Evolutionary conservation across 1,140 invertebrate genomes (phyloP), one percentile per base, ranked within the genome.

Genomic region (Drosophila malerkotliana): DNA sequence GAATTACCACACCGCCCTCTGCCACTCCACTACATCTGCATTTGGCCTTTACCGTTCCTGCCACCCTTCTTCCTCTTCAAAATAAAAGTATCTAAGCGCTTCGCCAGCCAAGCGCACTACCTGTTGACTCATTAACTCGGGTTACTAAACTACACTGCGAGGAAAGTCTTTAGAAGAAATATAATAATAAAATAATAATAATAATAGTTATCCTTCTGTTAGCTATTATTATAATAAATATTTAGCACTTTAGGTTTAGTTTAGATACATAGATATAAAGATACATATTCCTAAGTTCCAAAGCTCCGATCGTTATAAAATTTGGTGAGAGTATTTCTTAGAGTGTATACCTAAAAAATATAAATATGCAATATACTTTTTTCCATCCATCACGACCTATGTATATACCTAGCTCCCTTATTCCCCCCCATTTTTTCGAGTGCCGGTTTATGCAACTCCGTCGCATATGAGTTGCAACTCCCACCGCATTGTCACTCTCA

Each of bases 101-200:
- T 75, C 55, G 72, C 41, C 78, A 88, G 75, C 64, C 78, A 88
- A 82, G 74, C 83, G 82, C 58, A 72, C 56, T 75, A 88, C 82
- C 82, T 87, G 82, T 78, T 82, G 75, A 84, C 76, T 83, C 75
- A 79, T 83, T 83, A 83, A 68, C 66, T 57, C 21, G 45, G 47
- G 54, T 67, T 67, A 45, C 32, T 32, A 21, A 14, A 10, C 0
- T 21, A 21, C 68, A 72, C 64, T 39, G 34, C 6, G 15, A 9
- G 0, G 14, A 60, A 48, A 66, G 9, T 24, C n/a, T 3, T 12
- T 1, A 30, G 4, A 6, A 28, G 26, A 28, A 28, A 28, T 28
- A 28, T 28, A 7, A 28, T 28, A 21, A 21, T 21, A 18, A 18
- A 18, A 21, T 21, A 3, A 21, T 21, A 21, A 21, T 21, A 21